phyloP scores from a whole-genome alignment of 2,888 invertebrate genomes.

The Cephus sareptanus region DNA sequence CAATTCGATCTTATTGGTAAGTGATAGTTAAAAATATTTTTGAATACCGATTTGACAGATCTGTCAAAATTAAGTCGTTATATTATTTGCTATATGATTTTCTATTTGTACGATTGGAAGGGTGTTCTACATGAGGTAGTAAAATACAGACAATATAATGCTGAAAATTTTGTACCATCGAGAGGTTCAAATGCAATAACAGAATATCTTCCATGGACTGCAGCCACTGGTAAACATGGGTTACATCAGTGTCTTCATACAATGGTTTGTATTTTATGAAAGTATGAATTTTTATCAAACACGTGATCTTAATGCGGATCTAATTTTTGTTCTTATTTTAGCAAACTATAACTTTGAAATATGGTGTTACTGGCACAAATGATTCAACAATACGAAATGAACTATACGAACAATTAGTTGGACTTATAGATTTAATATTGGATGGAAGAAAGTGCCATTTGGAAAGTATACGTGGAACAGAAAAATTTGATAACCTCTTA shows the following conservation, averaged over 20 bases:
- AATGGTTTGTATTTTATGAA: slow-evolving; percentile 44
- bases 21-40: slow-evolving; percentile 16
- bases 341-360: slow-evolving; percentile 60
- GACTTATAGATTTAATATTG: slow-evolving; percentile 78
- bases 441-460: slow-evolving; percentile 79
- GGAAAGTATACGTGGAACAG: slow-evolving; percentile 73
- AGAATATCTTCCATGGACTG: slow-evolving; percentile 83
- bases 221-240: slow-evolving; percentile 70
- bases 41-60: background rate
- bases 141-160: slow-evolving; percentile 72
- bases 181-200: slow-evolving; percentile 52
- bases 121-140: slow-evolving; percentile 75
- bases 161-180: slow-evolving; percentile 67
- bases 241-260: slow-evolving; percentile 54
- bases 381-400: slow-evolving; percentile 70
- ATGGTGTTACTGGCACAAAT: slow-evolving; percentile 70
- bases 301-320: background rate
- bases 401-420: slow-evolving; percentile 77
- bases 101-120: slow-evolving; percentile 51
- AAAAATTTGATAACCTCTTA: slow-evolving; percentile 70
- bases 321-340: slow-evolving; percentile 26
- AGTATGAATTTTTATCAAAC: background rate
- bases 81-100: background rate
- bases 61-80: background rate
- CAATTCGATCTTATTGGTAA: slow-evolving; percentile 59